A percentile compares a stretch with the other conserved stretches of the same genome.
Conservation (phyloP, 1,140 invertebrate species). For the Brachionus plicatilis region DNA sequence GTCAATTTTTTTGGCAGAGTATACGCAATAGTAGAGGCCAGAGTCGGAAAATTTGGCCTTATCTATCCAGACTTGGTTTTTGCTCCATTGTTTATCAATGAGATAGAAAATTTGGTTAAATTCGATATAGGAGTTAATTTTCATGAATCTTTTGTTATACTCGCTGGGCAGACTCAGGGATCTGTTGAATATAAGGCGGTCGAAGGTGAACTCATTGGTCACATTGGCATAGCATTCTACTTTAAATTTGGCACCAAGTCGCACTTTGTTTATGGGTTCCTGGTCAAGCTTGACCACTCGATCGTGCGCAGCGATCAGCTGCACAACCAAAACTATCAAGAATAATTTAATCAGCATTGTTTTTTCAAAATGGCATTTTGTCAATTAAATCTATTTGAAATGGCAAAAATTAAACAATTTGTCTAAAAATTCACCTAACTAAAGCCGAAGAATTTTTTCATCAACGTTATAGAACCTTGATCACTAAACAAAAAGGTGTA, state of each 20-base stretch:
- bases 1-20: background rate
- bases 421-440: background rate
- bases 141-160: background rate
- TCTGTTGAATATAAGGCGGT: conserved; percentile 5
- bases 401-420: background rate
- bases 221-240: background rate
- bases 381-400: background rate
- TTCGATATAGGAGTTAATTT: background rate
- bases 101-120: background rate
- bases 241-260: background rate
- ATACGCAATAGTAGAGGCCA: background rate
- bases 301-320: background rate
- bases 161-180: background rate
- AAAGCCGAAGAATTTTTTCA: background rate
- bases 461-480: background rate
- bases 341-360: background rate
- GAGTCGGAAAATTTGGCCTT: background rate
- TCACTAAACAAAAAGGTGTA: background rate
- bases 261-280: background rate
- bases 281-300: background rate
- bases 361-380: background rate
- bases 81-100: background rate
- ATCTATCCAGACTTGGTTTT: background rate
- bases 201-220: background rate
- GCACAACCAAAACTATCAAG: background rate